phyloP scores from a whole-genome alignment of 2,888 invertebrate species.

The Tachina fera region DNA sequence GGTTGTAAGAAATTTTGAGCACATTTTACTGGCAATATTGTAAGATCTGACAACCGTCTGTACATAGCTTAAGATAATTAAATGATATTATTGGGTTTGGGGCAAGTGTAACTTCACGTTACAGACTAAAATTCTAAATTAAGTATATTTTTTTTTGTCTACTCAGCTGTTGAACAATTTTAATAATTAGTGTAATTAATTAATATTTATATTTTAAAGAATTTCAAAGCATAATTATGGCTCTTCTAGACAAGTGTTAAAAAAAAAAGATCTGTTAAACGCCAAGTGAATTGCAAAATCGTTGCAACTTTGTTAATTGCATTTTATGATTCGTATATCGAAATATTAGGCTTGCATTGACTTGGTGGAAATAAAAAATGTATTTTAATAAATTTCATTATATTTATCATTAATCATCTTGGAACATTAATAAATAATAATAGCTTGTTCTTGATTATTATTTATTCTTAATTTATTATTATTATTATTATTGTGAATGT shows the following conservation, averaged over 20 bases:
- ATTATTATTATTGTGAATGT: conserved; percentile 16
- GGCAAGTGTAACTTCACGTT: no score
- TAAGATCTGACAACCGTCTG: no score
- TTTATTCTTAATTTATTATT: conserved; percentile 19
- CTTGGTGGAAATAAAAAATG: neutral
- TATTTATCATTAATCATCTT: conserved; percentile 37
- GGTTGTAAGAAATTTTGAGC: no score
- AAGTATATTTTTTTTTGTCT: no score
- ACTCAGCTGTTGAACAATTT: no score
- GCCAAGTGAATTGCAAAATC: neutral
- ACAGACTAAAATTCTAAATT: no score
- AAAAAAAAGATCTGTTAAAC: neutral
- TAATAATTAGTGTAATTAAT: no score
- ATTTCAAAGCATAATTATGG: no score
- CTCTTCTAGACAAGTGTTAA: neutral
- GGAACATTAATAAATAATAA: conserved; percentile 27
- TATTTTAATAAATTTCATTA: conserved; percentile 30
- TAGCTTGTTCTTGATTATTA: conserved; percentile 39
- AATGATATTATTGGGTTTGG: no score
- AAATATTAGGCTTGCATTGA: conserved; percentile 7
- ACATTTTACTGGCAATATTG: no score
- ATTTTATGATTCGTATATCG: neutral
- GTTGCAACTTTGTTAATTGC: neutral
- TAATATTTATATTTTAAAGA: no score
- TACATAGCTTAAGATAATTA: no score